phyloP scores from a whole-genome alignment of 1,140 invertebrate species.

The Eumeta japonica region DNA sequence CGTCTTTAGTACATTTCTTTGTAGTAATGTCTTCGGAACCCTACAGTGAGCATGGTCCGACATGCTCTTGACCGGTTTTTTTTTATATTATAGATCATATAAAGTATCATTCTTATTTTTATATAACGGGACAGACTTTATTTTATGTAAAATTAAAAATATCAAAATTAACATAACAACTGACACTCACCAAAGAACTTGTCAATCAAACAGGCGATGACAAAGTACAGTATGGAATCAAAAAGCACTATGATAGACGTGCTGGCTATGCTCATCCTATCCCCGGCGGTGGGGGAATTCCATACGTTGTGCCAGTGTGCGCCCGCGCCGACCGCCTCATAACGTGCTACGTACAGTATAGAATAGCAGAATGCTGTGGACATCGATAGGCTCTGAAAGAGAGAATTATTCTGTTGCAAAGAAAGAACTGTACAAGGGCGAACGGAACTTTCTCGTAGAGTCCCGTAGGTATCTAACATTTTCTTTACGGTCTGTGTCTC shows the following conservation, averaged over 20 bases:
- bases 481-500: too few species aligned
- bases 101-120: neutral
- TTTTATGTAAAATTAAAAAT: conserved; percentile 1
- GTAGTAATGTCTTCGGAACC: too few species aligned
- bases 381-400: conserved; percentile 58
- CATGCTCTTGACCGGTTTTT: too few species aligned
- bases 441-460: too few species aligned
- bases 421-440: neutral
- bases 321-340: conserved; percentile 60
- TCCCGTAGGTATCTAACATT: too few species aligned
- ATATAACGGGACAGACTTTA: neutral
- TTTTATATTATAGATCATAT: neutral
- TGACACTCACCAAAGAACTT: conserved; percentile 30
- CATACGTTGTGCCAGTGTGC: conserved; percentile 51
- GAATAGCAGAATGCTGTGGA: conserved; percentile 66
- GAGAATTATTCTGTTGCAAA: neutral
- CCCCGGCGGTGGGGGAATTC: conserved; percentile 45
- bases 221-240: conserved; percentile 47
- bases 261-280: conserved; percentile 54
- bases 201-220: conserved; percentile 47
- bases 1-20: too few species aligned
- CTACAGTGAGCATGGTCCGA: too few species aligned
- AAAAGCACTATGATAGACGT: conserved; percentile 47
- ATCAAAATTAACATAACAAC: conserved; percentile 11
- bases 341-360: conserved; percentile 60